Base-by-base conservation (phyloP, 2,797 vertebrate genomes). In the Arctocebus calabarensis region DNA sequence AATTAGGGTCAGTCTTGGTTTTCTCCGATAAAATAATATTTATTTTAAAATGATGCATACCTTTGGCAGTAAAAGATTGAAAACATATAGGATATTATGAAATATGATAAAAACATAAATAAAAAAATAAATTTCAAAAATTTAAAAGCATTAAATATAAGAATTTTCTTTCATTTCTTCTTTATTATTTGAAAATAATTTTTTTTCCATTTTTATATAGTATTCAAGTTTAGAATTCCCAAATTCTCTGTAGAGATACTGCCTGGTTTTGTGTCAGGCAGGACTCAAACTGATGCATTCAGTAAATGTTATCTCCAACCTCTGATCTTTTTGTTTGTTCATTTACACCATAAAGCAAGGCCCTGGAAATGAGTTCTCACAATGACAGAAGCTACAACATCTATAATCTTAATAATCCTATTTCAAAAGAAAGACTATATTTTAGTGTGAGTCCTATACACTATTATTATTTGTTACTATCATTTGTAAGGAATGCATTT, bases 1-100 rank as follows among this genome's bases (percentile, higher is more conserved):
- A 96, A 82, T 77, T 34, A 20, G 19, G 55, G 11, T 62, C 57
- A 68, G 8, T n/a, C 79, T 37, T 73, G 40, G 45, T 55, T 90
- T 93, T 55, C 61, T 82, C 34, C 86, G 17, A 91, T 40, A 94
- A 94, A 71, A 7, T 48, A 88, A 29, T 77, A 70, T 29, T 45
- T 78, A 29, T 89, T 68, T 66, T 79, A 32, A 0, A 88, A 52
- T 52, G 9, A 59, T 84, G 27, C 14, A 79, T 78, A 82, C 4
- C 9, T 75, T 84, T 77, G 68, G 2, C 70, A 55, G 57, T 37
- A 77, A 90, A 95, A 77, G 12, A 87, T 68, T 22, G 40, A 87
- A 61, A 52, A 52, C 45, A 40, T 4, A 27, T 1, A 37, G 12
- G 40, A n/a, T 43, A 64, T 59, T 48, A n/a, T 40, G 22, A 48